Evolutionary conservation across 2,797 vertebrate genomes (phyloP), one percentile per base, ranked within the genome.

Genomic region (Orientallactaga sibirica): DNA sequence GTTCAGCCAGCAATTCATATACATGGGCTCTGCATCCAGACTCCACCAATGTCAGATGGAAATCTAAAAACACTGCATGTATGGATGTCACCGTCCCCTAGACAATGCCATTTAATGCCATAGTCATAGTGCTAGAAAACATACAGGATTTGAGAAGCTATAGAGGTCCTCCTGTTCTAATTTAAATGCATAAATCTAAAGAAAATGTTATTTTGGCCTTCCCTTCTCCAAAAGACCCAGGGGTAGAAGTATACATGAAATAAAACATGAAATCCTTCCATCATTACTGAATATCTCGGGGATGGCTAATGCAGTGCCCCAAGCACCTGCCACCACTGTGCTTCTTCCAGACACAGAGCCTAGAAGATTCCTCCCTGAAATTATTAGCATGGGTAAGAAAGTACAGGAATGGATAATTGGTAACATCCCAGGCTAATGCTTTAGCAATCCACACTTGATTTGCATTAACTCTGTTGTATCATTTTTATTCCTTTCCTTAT

Each of bases 131-230:
- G 11, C 37, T 48, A 64, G n/a, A 33, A 22, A 61, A 48, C 37
- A 66, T 55, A 41, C 64, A 81, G 61, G 61, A 37, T 75, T 52
- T 55, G 10, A 67, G 73, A 29, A 3, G 2, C 33, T 41, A 27
- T 6, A 41, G 4, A 62, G 52, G 18, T 66, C 55, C 74, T 33
- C 22, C 27, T 15, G 1, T 67, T 94, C 68, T 77, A 37, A 79
- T 55, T 94, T 82, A 95, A 90, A 88, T 20, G 11, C 27, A 67
- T 27, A 76, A 11, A 62, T 82, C 67, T 52, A 71, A 90, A 93
- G 52, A 73, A 71, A 33, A 88, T 2, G 19, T 74, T 33, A 83
- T 88, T 92, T 67, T 91, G 33, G 64, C 18, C n/a, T 80, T 55
- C 48, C 11, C 20, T 88, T 79, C 11, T 24, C 18, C 43, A 92